Base-by-base conservation (phyloP, 2,113 vertebrate genomes). In the Ceyx melanurus region DNA sequence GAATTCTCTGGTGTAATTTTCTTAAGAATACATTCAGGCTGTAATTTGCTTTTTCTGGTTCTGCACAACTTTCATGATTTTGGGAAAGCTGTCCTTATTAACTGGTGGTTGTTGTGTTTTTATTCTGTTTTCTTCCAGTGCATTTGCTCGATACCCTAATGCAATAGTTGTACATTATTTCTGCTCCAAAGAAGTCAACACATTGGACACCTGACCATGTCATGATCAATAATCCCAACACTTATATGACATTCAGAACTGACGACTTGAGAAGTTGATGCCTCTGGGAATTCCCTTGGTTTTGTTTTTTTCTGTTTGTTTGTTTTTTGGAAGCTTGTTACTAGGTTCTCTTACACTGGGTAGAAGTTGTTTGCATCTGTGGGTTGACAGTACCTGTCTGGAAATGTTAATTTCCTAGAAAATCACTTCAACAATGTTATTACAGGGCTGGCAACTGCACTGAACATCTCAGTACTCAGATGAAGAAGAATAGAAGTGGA, bases 111-210 rank as follows among this genome's bases (percentile, higher is more conserved):
- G 23, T 51, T 51, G 15, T 25, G 25, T 15, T 65, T 92, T 87
- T 96, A 12, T 80, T 80, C 64, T 90, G 4, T 93, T 66, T 95
- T 58, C 89, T 79, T 64, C 6, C 98, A 99, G 99, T 86, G 99
- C 99, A 2, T 99, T 99, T 95, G 99, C 99, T 95, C 98, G 99
- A 90, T 99, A 99, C 96, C 99, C 99, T 70, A 99, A 98, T 87
- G 99, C 98, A 17, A 98, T 99, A 92, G 99, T 99, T 11, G 99
- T 99, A 78, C 99, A 99, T 96, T 99, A 99, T 97, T 99, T 99
- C 98, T 99, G 99, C 97, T 99, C 99, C 97, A 99, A 99, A 97
- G 99, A 99, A 89, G 96, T 98, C 86, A 99, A 98, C 95, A 95
- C 99, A 1, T 95, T 97, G 1, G 99, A 99, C 93, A 98, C 98